phyloP scores from a whole-genome alignment of 92 coral and sea anemone species.

The Anthopleura xanthogrammica region DNA sequence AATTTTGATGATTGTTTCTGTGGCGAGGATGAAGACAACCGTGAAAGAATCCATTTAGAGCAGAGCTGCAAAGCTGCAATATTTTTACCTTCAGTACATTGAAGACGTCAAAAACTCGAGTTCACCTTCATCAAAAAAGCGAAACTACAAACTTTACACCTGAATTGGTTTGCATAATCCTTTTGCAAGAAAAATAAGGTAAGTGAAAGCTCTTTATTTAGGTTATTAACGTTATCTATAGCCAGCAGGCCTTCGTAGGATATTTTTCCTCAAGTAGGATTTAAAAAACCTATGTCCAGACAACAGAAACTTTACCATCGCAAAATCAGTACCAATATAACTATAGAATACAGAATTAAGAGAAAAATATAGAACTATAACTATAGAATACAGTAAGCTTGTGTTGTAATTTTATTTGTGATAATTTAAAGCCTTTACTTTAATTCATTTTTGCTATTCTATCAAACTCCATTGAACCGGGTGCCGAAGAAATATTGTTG shows the following conservation, averaged over 20 bases:
- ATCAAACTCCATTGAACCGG: no score
- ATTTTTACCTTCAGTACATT: neutral
- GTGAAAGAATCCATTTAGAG: neutral
- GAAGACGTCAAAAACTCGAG: neutral
- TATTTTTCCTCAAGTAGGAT: neutral
- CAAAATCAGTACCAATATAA: no score
- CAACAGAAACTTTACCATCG: no score
- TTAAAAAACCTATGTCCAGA: no score
- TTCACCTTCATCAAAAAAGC: neutral
- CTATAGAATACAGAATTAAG: no score
- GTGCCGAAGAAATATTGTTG: no score
- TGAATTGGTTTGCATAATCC: neutral
- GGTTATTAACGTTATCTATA: neutral
- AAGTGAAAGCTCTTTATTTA: neutral
- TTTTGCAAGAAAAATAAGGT: neutral
- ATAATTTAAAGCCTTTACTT: no score
- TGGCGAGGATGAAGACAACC: neutral
- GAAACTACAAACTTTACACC: neutral
- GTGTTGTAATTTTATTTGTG: no score
- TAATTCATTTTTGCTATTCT: no score
- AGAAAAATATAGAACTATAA: no score
- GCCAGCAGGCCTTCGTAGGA: neutral
- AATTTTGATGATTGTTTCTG: constrained; percentile 1
- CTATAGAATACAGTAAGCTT: no score
- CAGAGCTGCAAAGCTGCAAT: neutral